Evolutionary conservation across 2,113 vertebrate species (phyloP).

Genomic region (Otus sunia): DNA sequence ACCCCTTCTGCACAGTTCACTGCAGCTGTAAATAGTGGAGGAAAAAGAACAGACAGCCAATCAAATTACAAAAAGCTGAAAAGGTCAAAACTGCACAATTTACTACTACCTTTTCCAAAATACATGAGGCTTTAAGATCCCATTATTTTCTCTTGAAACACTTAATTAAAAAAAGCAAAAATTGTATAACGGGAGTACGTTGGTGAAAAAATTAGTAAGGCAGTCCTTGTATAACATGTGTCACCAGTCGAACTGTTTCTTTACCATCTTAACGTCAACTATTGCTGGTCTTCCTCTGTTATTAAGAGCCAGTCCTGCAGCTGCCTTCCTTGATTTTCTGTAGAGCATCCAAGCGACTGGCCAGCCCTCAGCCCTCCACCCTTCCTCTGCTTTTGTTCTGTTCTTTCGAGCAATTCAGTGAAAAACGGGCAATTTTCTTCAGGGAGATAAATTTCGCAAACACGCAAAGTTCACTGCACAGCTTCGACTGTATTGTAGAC

Average conservation of each 20-base stretch:
- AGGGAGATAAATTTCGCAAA: not conserved
- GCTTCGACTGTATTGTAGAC: not conserved
- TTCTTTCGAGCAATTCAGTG: not conserved
- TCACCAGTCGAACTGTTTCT: not conserved
- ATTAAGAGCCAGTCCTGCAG: not conserved
- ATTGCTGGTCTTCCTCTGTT: not conserved
- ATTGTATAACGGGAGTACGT: slow-evolving; percentile 8
- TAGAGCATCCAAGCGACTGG: not conserved
- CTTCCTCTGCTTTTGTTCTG: not conserved
- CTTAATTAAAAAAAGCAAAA: slow-evolving; percentile 61
- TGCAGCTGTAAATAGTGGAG: slow-evolving; percentile 69
- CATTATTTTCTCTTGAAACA: slow-evolving; percentile 54
- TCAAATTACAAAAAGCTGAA: slow-evolving; percentile 67
- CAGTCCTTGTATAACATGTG: not conserved
- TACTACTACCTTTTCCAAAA: slow-evolving; percentile 69
- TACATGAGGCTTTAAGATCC: slow-evolving; percentile 55
- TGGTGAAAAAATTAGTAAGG: slow-evolving; percentile 33
- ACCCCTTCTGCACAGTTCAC: slow-evolving; percentile 64
- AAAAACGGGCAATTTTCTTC: not conserved
- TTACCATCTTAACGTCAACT: slow-evolving; percentile 4
- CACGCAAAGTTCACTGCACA: not conserved
- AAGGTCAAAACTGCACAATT: slow-evolving; percentile 66
- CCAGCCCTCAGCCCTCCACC: not conserved
- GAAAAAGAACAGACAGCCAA: slow-evolving; percentile 60
- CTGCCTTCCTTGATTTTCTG: not conserved